Conservation (phyloP, 2,888 invertebrate species). For the Habrosyne pyritoides region DNA sequence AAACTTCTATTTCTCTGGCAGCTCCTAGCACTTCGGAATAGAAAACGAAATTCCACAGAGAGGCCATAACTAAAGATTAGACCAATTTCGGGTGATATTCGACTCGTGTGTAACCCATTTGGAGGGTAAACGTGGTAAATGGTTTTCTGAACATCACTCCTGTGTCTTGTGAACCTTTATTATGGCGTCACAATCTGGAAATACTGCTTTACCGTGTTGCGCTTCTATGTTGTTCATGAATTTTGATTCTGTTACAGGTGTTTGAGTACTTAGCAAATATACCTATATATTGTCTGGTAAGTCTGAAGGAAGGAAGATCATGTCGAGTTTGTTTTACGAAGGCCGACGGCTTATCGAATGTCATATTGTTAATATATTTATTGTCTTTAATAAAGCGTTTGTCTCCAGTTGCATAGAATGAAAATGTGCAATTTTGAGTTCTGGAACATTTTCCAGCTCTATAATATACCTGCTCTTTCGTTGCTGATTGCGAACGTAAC, state of each 20-base stretch:
- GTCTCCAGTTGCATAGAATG: constrained; percentile 40
- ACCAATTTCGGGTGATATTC: constrained; percentile 63
- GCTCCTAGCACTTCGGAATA: constrained; percentile 27
- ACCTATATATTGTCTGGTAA: too few species aligned
- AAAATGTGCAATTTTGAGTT: constrained; percentile 64
- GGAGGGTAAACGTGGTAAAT: constrained; percentile 57
- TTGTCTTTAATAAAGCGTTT: too few species aligned
- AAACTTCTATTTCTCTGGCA: constrained; percentile 26
- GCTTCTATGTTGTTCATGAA: constrained; percentile 9
- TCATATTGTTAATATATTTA: background rate
- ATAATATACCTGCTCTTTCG: constrained; percentile 62
- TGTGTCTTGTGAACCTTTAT: constrained; percentile 47
- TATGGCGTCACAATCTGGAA: constrained; percentile 33
- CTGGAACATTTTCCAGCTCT: constrained; percentile 66
- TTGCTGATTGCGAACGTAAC: constrained; percentile 43
- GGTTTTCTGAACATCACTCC: constrained; percentile 57
- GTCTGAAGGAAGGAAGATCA: too few species aligned
- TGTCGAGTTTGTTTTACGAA: too few species aligned
- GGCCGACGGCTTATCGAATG: too few species aligned
- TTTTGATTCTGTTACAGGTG: background rate
- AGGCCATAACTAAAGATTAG: constrained; percentile 68
- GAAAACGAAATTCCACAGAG: constrained; percentile 50
- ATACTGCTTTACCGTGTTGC: constrained; percentile 17
- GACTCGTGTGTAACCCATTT: constrained; percentile 57
- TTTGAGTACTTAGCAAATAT: background rate